phyloP scores from a whole-genome alignment of 2,888 invertebrate genomes.

The Leptinotarsa juncta region DNA sequence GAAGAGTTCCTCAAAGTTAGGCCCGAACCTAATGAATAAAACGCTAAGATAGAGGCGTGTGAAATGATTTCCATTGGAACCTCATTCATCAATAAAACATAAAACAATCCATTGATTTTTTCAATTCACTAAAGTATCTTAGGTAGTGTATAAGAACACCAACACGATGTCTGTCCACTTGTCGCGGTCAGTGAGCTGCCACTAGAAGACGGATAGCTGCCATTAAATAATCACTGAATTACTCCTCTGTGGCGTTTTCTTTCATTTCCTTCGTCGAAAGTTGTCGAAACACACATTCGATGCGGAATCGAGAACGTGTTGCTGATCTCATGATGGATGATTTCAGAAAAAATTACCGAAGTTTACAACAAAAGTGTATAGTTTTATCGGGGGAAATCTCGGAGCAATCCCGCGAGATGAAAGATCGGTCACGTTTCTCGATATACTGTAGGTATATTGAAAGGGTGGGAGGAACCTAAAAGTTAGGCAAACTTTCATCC shows the following conservation, averaged over 20 bases:
- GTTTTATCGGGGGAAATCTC: conserved; percentile 73
- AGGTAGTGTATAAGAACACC: conserved; percentile 38
- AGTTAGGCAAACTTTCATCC: conserved; percentile 47
- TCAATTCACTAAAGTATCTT: conserved; percentile 19
- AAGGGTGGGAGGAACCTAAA: conserved; percentile 44
- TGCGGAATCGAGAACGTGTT: conserved; percentile 60
- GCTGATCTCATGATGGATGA: conserved; percentile 66
- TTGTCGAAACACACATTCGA: conserved; percentile 41
- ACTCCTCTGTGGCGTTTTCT: conserved; percentile 50
- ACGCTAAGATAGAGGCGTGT: neutral
- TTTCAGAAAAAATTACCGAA: conserved; percentile 66
- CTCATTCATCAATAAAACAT: conserved; percentile 14
- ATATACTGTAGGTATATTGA: conserved; percentile 54
- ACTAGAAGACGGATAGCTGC: conserved; percentile 53
- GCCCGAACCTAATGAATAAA: neutral
- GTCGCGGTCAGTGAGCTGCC: conserved; percentile 48
- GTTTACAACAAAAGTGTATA: conserved; percentile 69
- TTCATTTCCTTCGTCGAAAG: conserved; percentile 49
- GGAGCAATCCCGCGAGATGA: conserved; percentile 67
- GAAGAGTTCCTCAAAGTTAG: no score
- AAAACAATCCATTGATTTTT: conserved; percentile 18
- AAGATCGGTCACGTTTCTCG: conserved; percentile 70
- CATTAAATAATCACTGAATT: conserved; percentile 55
- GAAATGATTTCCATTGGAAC: conserved; percentile 3
- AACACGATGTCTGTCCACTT: conserved; percentile 46